A percentile compares a stretch with the other conserved stretches of the same genome.
Evolutionary conservation across 2,888 invertebrate species (phyloP).

Genomic region (Epirrita christyi): DNA sequence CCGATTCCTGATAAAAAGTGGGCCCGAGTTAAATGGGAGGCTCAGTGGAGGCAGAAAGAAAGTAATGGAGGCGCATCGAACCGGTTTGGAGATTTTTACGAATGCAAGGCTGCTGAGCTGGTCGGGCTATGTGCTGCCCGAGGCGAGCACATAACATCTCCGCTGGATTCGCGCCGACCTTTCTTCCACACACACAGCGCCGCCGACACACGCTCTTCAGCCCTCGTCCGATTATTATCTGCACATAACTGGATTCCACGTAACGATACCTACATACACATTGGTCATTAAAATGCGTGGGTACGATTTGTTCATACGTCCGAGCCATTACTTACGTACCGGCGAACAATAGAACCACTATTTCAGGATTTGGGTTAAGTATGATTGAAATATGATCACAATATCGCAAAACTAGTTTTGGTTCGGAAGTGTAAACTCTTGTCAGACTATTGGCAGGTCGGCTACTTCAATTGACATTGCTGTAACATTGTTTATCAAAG

Average conservation of each 20-base stretch:
- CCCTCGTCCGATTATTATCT: slow-evolving; percentile 64
- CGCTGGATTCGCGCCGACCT: slow-evolving; percentile 79
- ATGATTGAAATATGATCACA: slow-evolving; percentile 54
- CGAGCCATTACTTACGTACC: slow-evolving; percentile 49
- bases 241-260: slow-evolving; percentile 74
- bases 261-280: slow-evolving; percentile 58
- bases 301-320: slow-evolving; percentile 57
- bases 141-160: slow-evolving; percentile 76
- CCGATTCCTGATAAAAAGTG: slow-evolving; percentile 85
- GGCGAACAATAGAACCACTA: slow-evolving; percentile 62
- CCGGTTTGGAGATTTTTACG: slow-evolving; percentile 85
- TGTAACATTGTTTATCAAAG: no score
- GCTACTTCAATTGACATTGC: slow-evolving; percentile 30
- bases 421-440: slow-evolving; percentile 58
- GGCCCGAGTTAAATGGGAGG: slow-evolving; percentile 84
- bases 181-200: slow-evolving; percentile 63
- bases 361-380: slow-evolving; percentile 66
- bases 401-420: slow-evolving; percentile 48
- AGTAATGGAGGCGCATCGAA: slow-evolving; percentile 84
- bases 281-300: slow-evolving; percentile 65
- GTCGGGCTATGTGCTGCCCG: slow-evolving; percentile 74
- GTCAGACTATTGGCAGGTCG: slow-evolving; percentile 12
- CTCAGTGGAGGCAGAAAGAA: slow-evolving; percentile 83
- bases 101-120: slow-evolving; percentile 78
- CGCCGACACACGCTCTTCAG: slow-evolving; percentile 32